A percentile compares a stretch with the other conserved stretches of the same genome.
Evolutionary conservation across 1,140 invertebrate species (phyloP).

Genomic region (Agraylea sexmaculata): DNA sequence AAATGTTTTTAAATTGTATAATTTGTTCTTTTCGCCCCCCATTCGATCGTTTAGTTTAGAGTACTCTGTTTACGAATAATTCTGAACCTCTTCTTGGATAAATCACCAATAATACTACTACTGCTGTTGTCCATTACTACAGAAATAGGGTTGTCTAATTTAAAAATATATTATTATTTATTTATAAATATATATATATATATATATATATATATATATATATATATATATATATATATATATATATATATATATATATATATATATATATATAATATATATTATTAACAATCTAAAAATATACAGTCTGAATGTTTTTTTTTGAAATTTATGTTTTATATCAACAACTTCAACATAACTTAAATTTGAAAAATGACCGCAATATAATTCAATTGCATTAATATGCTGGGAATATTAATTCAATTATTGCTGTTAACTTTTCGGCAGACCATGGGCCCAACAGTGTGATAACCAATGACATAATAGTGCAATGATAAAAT

Average conservation of each 20-base stretch:
- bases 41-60: too few relatives aligned
- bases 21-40: too few relatives aligned
- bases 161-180: too few relatives aligned
- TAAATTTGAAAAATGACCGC: background rate
- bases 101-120: slow-evolving; percentile 8
- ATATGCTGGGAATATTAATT: too few relatives aligned
- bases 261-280: background rate
- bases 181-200: background rate
- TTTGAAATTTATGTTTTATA: background rate
- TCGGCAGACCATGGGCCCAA: too few relatives aligned
- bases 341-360: background rate
- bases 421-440: too few relatives aligned
- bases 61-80: too few relatives aligned
- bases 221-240: background rate
- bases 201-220: background rate
- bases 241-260: background rate
- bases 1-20: too few relatives aligned
- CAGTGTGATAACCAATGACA: too few relatives aligned
- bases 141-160: too few relatives aligned
- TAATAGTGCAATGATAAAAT: too few relatives aligned
- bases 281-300: background rate
- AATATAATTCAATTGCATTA: too few relatives aligned
- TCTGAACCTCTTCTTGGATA: background rate
- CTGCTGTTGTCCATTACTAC: slow-evolving; percentile 25
- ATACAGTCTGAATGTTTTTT: background rate